Conservation (phyloP, 2,888 invertebrate genomes). For the Podotricha telesiphe region DNA sequence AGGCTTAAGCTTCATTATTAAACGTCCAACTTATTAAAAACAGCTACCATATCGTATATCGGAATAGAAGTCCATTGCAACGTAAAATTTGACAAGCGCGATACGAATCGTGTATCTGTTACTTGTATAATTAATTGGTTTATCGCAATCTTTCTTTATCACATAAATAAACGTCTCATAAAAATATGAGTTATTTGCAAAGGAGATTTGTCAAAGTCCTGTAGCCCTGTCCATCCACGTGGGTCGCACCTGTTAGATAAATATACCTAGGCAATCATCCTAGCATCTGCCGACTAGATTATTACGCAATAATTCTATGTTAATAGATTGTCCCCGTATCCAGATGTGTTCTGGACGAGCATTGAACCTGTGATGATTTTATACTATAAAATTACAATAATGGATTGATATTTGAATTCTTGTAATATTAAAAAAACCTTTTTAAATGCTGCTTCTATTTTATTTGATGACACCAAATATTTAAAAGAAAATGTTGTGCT, state of each 20-base stretch:
- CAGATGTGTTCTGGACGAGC: conserved; percentile 69
- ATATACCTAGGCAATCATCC: conserved; percentile 76
- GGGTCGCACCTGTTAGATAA: conserved; percentile 78
- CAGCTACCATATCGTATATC: conserved; percentile 23
- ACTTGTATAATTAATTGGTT: conserved; percentile 28
- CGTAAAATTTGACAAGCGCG: conserved; percentile 30
- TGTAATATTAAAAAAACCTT: too few relatives aligned
- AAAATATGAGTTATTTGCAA: conserved; percentile 35
- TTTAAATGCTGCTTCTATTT: too few relatives aligned
- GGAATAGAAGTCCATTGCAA: conserved; percentile 23
- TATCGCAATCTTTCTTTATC: conserved; percentile 29
- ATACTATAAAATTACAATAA: conserved; percentile 39
- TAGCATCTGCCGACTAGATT: conserved; percentile 75
- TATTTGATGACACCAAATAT: too few relatives aligned
- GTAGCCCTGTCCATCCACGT: conserved; percentile 68
- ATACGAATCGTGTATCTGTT: conserved; percentile 28
- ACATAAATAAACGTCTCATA: conserved; percentile 35
- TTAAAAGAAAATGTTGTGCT: too few relatives aligned
- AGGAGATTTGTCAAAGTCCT: conserved; percentile 41
- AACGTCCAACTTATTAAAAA: conserved; percentile 1
- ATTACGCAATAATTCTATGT: conserved; percentile 76
- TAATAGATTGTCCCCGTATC: conserved; percentile 65
- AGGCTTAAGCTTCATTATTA: conserved; percentile 7
- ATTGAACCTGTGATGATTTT: conserved; percentile 70
- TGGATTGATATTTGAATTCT: background rate